Evolutionary conservation across 2,888 invertebrate species (phyloP).

Genomic region (Bugula neritina): DNA sequence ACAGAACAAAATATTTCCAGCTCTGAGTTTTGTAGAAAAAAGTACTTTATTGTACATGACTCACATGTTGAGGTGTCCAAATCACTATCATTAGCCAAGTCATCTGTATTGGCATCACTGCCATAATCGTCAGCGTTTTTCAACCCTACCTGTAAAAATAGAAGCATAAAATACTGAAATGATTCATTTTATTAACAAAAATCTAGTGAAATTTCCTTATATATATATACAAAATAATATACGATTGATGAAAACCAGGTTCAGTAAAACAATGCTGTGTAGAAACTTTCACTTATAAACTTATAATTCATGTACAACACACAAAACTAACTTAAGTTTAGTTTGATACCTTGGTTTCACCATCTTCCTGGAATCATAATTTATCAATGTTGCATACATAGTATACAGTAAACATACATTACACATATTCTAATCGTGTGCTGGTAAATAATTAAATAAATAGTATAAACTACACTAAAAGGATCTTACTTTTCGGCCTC

Average conservation of each 20-base stretch:
- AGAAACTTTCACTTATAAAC: no score
- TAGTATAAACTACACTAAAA: background rate
- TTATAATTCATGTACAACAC: no score
- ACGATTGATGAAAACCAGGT: no score
- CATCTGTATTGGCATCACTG: constrained; percentile 46
- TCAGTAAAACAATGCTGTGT: no score
- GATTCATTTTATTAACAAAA: background rate
- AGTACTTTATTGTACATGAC: constrained; percentile 29
- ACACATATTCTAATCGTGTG: no score
- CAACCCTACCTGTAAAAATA: constrained; percentile 36
- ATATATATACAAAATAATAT: background rate
- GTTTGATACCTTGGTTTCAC: background rate
- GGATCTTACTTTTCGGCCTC: constrained; percentile 34
- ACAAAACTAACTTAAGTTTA: no score
- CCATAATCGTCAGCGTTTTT: constrained; percentile 45
- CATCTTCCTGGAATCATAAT: background rate
- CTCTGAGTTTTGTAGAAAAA: background rate
- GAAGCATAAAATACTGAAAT: background rate
- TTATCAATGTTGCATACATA: no score
- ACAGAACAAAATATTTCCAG: no score
- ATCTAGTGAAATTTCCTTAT: background rate
- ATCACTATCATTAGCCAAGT: constrained; percentile 50
- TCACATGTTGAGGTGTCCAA: constrained; percentile 48
- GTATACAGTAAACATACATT: no score
- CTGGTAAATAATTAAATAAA: no score